phyloP scores from a whole-genome alignment of 1,140 invertebrate species.

The Magallana angulata region DNA sequence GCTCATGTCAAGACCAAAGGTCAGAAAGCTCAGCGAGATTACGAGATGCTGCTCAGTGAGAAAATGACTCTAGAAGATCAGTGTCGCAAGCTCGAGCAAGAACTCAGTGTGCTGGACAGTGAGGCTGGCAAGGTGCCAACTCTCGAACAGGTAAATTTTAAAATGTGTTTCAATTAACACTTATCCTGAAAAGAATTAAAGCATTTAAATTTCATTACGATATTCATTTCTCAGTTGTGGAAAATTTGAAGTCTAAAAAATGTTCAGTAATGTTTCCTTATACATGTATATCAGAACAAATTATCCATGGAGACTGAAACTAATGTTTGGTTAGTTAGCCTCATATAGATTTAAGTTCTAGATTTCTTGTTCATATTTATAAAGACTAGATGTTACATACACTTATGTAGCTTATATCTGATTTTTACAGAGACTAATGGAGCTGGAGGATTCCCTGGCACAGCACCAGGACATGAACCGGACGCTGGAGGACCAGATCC shows the following conservation, averaged over 20 bases:
- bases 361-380: too few relatives aligned
- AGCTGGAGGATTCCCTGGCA: slow-evolving; percentile 68
- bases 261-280: too few relatives aligned
- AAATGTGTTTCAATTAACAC: too few relatives aligned
- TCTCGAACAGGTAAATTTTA: slow-evolving; percentile 45
- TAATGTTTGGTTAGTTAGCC: too few relatives aligned
- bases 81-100: slow-evolving; percentile 70
- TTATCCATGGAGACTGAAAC: too few relatives aligned
- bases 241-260: too few relatives aligned
- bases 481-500: slow-evolving; percentile 71
- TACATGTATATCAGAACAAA: too few relatives aligned
- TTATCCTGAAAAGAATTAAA: too few relatives aligned
- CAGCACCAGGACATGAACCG: slow-evolving; percentile 69
- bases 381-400: too few relatives aligned
- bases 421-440: slow-evolving; percentile 67
- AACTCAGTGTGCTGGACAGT: slow-evolving; percentile 65
- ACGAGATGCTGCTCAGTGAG: slow-evolving; percentile 69
- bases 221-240: too few relatives aligned
- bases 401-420: background rate
- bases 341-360: too few relatives aligned
- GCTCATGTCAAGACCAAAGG: slow-evolving; percentile 72
- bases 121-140: slow-evolving; percentile 58
- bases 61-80: slow-evolving; percentile 68
- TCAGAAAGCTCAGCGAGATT: slow-evolving; percentile 68
- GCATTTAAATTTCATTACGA: too few relatives aligned